Evolutionary conservation across 2,113 vertebrate species (phyloP), one percentile per base, ranked within the genome.

Genomic region (Collichthys lucidus): DNA sequence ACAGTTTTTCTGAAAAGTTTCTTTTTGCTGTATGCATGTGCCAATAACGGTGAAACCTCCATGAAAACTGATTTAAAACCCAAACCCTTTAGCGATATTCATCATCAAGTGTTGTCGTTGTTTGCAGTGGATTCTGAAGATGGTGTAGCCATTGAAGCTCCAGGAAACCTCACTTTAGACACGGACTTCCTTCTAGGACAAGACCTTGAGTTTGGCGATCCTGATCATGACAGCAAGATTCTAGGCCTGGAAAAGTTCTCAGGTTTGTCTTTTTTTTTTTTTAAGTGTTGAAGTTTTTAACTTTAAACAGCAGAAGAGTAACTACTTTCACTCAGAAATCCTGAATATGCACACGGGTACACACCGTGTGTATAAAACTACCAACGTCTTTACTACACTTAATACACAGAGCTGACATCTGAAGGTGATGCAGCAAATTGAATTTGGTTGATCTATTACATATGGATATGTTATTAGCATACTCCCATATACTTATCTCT

Each of bases 171-270:
- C 87, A 94, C 93, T 53, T 91, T 97, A 94, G 95, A 97, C 89
- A 94, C 96, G 44, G 95, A 97, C 88, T 93, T 97, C 87, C 95
- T 97, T 75, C 93, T 97, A 65, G 96, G 94, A 91, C 95, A 96
- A 90, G 96, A 96, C 80, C 94, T 96, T 89, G 95, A 96, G 85
- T 96, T 96, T 90, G 95, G 91, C 64, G 96, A 95, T 92, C 91
- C 93, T 86, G 93, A 95, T 91, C 93, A 92, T 92, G 93, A 94
- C 71, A 84, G 84, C 88, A 96, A 93, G 80, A 95, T 96, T 92
- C 93, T 96, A 94, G 94, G 95, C 84, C 95, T 96, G 91, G 96
- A 96, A 83, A 97, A 95, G 91, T 97, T 96, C 83, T 95, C 96
- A 84, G 96, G 96, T 97, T 95, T 95, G 97, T 93, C 1, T 42